Conservation (phyloP, 37 sponge, comb jelly and placozoan genomes). For the Amphimedon queenslandica region DNA sequence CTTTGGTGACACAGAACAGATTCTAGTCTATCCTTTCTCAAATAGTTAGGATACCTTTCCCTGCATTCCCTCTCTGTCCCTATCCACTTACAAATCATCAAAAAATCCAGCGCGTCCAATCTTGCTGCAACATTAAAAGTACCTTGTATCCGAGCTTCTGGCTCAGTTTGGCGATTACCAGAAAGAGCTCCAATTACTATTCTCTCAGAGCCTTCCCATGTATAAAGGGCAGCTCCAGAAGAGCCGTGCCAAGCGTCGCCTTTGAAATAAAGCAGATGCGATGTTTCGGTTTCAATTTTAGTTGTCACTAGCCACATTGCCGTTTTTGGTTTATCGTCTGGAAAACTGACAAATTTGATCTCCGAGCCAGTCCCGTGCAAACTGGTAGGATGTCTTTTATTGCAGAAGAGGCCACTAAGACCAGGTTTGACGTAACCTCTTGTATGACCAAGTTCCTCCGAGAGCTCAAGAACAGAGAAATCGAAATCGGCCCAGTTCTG, state of each 20-base stretch:
- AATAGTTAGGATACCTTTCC: conserved; percentile 54
- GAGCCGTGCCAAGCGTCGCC: conserved; percentile 82
- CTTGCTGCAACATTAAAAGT: conserved; percentile 73
- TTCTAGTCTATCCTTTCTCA: conserved; percentile 10
- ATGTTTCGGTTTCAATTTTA: conserved; percentile 36
- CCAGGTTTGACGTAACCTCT: conserved; percentile 56
- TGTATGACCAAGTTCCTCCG: conserved; percentile 6
- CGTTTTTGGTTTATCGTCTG: conserved; percentile 71
- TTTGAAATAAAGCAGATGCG: conserved; percentile 58
- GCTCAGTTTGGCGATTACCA: conserved; percentile 48
- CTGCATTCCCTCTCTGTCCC: conserved; percentile 44
- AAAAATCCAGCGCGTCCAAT: conserved; percentile 41
- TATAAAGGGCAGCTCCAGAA: conserved; percentile 75
- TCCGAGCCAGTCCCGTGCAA: conserved; percentile 52
- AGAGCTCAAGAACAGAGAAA: conserved; percentile 51
- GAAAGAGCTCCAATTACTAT: conserved; percentile 67
- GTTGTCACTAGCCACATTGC: conserved; percentile 61
- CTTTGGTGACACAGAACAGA: not conserved
- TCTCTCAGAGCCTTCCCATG: conserved; percentile 58
- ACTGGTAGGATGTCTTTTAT: not conserved
- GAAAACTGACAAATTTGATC: conserved; percentile 71
- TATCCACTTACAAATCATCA: conserved; percentile 65
- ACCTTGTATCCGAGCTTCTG: conserved; percentile 25
- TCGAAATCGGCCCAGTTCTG: conserved; percentile 73
- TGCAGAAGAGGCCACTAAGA: conserved; percentile 54